A percentile compares a stretch with the other conserved stretches of the same genome.
Evolutionary conservation across 2,113 vertebrate genomes (phyloP).

Genomic region (Zootoca vivipara): DNA sequence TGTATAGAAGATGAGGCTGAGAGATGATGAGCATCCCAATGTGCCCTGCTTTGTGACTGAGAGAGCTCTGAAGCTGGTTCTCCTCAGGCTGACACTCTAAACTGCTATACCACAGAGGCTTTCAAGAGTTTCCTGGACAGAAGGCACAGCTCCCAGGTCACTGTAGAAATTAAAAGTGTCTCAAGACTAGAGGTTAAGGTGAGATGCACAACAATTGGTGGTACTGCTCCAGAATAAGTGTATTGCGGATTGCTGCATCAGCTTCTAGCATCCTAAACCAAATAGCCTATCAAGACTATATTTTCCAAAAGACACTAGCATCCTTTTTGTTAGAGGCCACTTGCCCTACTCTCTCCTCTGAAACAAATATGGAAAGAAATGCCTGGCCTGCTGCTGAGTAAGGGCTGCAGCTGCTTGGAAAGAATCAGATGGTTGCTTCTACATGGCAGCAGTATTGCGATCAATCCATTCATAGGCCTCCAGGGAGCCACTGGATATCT

Average conservation of each 20-base stretch:
- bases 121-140: not conserved
- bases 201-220: not conserved
- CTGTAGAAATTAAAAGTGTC: not conserved
- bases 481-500: not conserved
- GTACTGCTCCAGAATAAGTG: not conserved
- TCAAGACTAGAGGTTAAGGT: not conserved
- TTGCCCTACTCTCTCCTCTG: not conserved
- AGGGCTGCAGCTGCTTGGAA: not conserved
- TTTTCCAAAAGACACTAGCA: not conserved
- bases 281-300: not conserved
- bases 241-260: not conserved
- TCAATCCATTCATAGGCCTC: slow-evolving; percentile 10
- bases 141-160: not conserved
- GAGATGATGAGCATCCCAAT: not conserved
- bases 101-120: not conserved
- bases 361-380: not conserved
- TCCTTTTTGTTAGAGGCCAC: not conserved
- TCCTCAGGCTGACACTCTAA: not conserved
- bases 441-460: not conserved
- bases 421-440: slow-evolving; percentile 3
- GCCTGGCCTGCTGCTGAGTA: not conserved
- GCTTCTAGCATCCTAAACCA: not conserved
- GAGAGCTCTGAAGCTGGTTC: not conserved
- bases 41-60: not conserved
- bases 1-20: not conserved